Evolutionary conservation across 2,113 vertebrate genomes (phyloP).

Genomic region (Macheiramphus alcinus): DNA sequence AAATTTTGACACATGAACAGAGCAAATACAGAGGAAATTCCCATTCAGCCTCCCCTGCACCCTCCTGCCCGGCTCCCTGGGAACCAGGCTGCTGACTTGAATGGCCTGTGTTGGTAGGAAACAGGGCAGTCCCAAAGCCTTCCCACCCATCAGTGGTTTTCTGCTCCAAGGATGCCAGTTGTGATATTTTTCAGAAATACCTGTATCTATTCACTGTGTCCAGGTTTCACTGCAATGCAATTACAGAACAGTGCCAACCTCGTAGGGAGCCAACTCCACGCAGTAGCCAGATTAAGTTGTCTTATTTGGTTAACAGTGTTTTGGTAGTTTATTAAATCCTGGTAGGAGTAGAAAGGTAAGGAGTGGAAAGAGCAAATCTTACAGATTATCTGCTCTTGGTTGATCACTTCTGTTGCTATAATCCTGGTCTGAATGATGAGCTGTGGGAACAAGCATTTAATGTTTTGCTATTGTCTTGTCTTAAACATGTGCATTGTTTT

Average conservation of each 20-base stretch:
- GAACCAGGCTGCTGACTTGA: not conserved
- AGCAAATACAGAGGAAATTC: not conserved
- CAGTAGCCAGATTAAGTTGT: conserved; percentile 32
- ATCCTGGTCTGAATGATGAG: not conserved
- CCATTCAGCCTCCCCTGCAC: not conserved
- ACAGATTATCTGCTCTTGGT: not conserved
- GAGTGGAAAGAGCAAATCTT: not conserved
- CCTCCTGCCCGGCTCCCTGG: not conserved
- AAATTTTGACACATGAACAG: not conserved
- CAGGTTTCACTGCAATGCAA: not conserved
- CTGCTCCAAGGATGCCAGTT: not conserved
- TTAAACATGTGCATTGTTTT: not conserved
- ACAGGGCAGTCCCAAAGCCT: not conserved
- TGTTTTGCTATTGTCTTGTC: not conserved
- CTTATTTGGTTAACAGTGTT: conserved; percentile 18
- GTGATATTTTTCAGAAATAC: not conserved
- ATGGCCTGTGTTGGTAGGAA: not conserved
- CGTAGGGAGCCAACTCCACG: not conserved
- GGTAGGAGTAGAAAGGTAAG: not conserved
- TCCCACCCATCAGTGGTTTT: not conserved
- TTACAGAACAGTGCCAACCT: not conserved
- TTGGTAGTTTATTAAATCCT: conserved; percentile 29
- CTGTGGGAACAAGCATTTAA: not conserved
- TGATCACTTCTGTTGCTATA: not conserved
- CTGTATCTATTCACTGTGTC: not conserved